Evolutionary conservation across 2,113 vertebrate genomes (phyloP), one percentile per base, ranked within the genome.

Genomic region (Fulica atra): DNA sequence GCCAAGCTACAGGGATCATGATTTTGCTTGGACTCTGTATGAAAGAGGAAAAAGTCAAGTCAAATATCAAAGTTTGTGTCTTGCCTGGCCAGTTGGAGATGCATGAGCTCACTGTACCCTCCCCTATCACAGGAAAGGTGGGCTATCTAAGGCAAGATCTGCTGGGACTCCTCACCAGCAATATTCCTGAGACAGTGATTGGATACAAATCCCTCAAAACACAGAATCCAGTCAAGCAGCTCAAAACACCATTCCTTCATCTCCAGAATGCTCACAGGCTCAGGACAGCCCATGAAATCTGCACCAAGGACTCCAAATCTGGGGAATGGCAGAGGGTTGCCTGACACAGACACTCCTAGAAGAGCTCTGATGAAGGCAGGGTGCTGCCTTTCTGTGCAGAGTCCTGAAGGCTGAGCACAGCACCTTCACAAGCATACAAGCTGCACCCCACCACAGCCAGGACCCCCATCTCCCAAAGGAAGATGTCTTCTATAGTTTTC

Each of bases 81-180:
- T 14, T 74, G 29, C 19, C 54, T 50, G 54, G 18, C 16, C 10
- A 6, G 23, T 9, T 48, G 61, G 29, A 33, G 13, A 53, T 8
- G 4, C 3, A 1, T 0, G 0, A 4, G 1, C 14, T 54, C 23
- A 8, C 31, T 25, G 16, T 36, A 25, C 29, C 46, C 51, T 54
- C 33, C 54, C 20, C n/a, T 28, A 6, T 16, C 36, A 51, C 38
- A 10, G 64, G 13, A 61, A 80, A 64, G 18, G 24, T 59, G 26
- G 5, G 8, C 10, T 28, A 44, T 6, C 16, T 44, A n/a, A 89
- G 44, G 33, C 5, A 51, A 16, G 24, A 16, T 16, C 50, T 64
- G 33, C 6, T 16, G 44, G 21, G 28, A 25, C 40, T 80, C 35
- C 16, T 40, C 66, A 40, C 11, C 9, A 60, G 5, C 11, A 53